phyloP scores from a whole-genome alignment of 2,888 invertebrate genomes.

The Platycnemis pennipes region DNA sequence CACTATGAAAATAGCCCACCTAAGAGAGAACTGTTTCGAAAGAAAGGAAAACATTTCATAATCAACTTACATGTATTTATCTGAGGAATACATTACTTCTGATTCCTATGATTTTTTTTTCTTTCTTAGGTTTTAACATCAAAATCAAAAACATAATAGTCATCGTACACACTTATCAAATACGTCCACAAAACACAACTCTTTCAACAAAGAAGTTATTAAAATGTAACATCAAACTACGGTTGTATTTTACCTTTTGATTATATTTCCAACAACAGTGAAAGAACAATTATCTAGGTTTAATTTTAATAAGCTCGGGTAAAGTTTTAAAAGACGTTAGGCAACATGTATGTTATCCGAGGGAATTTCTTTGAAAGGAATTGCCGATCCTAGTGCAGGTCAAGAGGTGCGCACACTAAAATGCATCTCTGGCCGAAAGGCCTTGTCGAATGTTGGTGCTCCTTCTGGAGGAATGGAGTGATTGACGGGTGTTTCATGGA shows the following conservation, averaged over 20 bases:
- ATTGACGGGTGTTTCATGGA: not conserved
- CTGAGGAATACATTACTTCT: not conserved
- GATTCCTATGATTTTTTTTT: not conserved
- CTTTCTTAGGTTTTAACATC: not conserved
- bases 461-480: not conserved
- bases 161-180: not conserved
- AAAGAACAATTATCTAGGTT: not conserved
- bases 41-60: not conserved
- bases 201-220: not conserved
- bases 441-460: constrained; percentile 14
- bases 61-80: constrained; percentile 1
- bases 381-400: not conserved
- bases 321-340: not conserved
- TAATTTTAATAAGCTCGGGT: constrained; percentile 18
- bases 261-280: not conserved
- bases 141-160: not conserved
- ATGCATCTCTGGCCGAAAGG: not conserved
- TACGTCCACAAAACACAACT: not conserved
- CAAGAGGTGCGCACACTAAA: constrained; percentile 13
- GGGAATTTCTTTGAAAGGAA: constrained; percentile 23
- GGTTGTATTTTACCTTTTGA: not conserved
- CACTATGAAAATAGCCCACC: too few relatives aligned
- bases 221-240: not conserved
- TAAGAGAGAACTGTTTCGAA: too few relatives aligned
- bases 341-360: not conserved